Evolutionary conservation across 2,888 invertebrate species (phyloP).

Genomic region (Cetonia aurata): DNA sequence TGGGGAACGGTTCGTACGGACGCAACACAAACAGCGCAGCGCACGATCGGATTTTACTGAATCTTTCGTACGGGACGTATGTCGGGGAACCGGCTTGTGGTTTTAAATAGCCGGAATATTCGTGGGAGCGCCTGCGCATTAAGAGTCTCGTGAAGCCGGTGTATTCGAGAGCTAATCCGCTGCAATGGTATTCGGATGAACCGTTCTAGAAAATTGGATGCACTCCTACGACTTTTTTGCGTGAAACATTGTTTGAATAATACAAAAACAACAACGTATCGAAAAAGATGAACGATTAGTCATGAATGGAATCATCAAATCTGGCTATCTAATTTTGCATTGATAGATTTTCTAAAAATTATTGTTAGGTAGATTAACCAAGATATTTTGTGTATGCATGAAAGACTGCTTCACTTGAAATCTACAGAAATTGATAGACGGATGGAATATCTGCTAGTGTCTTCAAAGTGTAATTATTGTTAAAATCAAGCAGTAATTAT

Average conservation of each 20-base stretch:
- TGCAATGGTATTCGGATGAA: slow-evolving; percentile 34
- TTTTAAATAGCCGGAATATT: slow-evolving; percentile 61
- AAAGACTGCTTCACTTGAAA: too few species aligned
- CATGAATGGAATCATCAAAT: slow-evolving; percentile 12
- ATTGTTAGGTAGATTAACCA: not conserved
- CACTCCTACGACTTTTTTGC: slow-evolving; percentile 40
- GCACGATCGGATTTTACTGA: slow-evolving; percentile 37
- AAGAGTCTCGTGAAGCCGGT: slow-evolving; percentile 11
- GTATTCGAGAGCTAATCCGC: slow-evolving; percentile 2
- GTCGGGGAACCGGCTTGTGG: slow-evolving; percentile 54
- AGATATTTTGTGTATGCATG: too few species aligned
- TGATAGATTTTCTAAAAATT: not conserved
- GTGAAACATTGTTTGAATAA: slow-evolving; percentile 1
- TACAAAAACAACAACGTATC: too few species aligned
- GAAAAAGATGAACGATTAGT: not conserved
- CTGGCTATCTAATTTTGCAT: not conserved
- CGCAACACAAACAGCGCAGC: not conserved
- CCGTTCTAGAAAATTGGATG: slow-evolving; percentile 46
- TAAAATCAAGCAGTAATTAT: too few species aligned
- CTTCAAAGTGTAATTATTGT: too few species aligned
- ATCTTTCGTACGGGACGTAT: slow-evolving; percentile 15
- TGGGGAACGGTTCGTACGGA: slow-evolving; percentile 1
- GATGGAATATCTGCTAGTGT: too few species aligned
- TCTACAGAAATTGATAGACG: too few species aligned
- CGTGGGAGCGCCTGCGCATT: slow-evolving; percentile 60